These are phyloP conservation scores for Stegostoma tigrinum DNA, from an alignment of 2,113 vertebrate species.

Conservation along the genomic window DNA sequence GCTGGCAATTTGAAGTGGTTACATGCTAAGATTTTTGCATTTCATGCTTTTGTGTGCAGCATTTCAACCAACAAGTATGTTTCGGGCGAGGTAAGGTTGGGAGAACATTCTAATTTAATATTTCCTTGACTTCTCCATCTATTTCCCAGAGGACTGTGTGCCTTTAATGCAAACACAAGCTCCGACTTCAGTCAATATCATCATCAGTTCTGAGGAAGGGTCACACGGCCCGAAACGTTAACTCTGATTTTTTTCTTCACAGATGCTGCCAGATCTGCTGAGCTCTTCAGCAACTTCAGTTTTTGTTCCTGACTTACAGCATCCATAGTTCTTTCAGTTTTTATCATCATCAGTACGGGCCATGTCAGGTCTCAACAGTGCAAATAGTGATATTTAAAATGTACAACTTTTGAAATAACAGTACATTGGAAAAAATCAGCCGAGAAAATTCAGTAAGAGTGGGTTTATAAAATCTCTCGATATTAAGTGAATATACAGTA, in stretches of 20 bases:
- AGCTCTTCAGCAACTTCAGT: no score
- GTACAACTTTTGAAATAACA: neutral
- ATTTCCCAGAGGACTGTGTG: neutral
- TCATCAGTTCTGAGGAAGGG: no score
- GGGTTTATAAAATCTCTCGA: neutral
- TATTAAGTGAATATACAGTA: slow-evolving; percentile 1
- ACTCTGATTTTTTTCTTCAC: no score
- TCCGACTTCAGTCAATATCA: neutral
- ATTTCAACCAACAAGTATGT: neutral
- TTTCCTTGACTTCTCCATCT: neutral
- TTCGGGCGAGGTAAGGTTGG: neutral
- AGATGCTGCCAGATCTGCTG: no score
- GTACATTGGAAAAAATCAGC: no score
- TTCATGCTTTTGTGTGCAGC: no score
- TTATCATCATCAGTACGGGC: no score
- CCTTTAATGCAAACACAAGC: neutral
- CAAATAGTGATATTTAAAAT: neutral
- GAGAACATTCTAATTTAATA: neutral
- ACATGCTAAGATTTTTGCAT: no score
- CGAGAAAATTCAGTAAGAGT: neutral
- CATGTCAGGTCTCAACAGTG: neutral
- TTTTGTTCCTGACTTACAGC: no score
- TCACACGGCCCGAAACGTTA: no score
- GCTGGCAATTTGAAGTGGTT: neutral
- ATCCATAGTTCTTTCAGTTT: no score